Conservation (phyloP, 2,888 invertebrate genomes). For the Eupithecia vulgata region DNA sequence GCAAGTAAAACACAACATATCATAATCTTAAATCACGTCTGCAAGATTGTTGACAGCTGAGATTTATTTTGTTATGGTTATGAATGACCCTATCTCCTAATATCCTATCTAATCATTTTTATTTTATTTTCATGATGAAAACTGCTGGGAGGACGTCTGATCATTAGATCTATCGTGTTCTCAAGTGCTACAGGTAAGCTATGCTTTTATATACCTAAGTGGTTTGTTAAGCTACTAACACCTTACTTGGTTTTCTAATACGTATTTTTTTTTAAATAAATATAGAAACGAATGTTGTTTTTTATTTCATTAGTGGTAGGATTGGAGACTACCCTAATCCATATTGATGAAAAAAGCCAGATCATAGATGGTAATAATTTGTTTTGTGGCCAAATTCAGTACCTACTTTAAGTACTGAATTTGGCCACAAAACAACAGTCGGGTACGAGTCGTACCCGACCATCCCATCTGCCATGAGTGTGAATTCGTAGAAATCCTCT, state of each 20-base stretch:
- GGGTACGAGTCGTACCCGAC: too few relatives aligned
- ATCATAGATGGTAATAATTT: too few relatives aligned
- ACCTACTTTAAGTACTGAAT: too few relatives aligned
- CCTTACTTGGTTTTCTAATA: slow-evolving; percentile 16
- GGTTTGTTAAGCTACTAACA: slow-evolving; percentile 7
- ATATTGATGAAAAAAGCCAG: neutral
- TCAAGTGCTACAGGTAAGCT: slow-evolving; percentile 65
- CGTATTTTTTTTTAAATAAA: slow-evolving; percentile 10
- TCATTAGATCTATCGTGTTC: slow-evolving; percentile 57
- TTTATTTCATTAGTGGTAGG: neutral
- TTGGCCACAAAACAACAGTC: too few relatives aligned
- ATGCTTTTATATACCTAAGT: slow-evolving; percentile 34
- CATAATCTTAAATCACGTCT: neutral
- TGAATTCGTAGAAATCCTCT: too few relatives aligned
- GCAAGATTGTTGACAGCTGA: neutral
- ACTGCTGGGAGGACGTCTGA: slow-evolving; percentile 58
- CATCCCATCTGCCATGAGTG: too few relatives aligned
- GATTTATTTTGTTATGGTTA: slow-evolving; percentile 52
- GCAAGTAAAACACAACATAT: neutral
- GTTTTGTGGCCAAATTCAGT: too few relatives aligned
- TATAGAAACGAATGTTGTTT: slow-evolving; percentile 1
- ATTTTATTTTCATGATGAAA: slow-evolving; percentile 75
- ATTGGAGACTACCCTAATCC: neutral
- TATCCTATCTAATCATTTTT: slow-evolving; percentile 54
- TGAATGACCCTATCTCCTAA: too few relatives aligned